Evolutionary conservation across 2,797 vertebrate species (phyloP).

Genomic region (Myripristis murdjan): DNA sequence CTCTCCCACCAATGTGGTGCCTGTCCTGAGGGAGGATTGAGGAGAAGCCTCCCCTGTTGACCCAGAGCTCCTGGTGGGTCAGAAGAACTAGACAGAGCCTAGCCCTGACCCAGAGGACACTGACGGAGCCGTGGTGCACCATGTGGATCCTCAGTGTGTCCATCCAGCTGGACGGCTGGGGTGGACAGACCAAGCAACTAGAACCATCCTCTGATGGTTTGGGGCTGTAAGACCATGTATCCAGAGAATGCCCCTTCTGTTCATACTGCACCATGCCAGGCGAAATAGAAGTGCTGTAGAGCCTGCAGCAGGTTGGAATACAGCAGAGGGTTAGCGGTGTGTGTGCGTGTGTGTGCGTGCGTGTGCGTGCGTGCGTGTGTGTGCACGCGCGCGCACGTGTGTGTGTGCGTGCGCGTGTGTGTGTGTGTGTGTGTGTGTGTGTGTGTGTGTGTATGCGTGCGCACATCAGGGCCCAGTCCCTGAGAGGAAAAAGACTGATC

Average conservation of each 20-base stretch:
- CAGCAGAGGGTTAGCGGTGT: conserved; percentile 55
- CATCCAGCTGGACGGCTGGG: conserved; percentile 41
- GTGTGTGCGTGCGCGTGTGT: conserved; percentile 53
- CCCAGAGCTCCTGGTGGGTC: conserved; percentile 59
- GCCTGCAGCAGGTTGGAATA: conserved; percentile 50
- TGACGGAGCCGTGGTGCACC: conserved; percentile 52
- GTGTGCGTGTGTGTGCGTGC: too few species aligned
- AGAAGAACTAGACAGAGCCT: conserved; percentile 57
- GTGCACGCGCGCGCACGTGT: too few species aligned
- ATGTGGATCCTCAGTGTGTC: conserved; percentile 57
- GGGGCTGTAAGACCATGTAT: conserved; percentile 46
- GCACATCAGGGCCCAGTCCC: conserved; percentile 60
- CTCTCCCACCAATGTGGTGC: conserved; percentile 69
- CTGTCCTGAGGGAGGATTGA: conserved; percentile 65
- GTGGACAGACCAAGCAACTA: conserved; percentile 48
- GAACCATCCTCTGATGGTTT: conserved; percentile 49
- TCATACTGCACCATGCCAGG: conserved; percentile 44
- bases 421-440: conserved; percentile 61
- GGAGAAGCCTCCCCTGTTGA: conserved; percentile 64
- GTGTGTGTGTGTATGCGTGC: conserved; percentile 57
- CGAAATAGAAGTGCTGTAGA: conserved; percentile 49
- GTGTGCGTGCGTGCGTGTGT: too few species aligned
- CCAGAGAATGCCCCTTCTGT: conserved; percentile 59
- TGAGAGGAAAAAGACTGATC: conserved; percentile 73
- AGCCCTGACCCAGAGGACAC: conserved; percentile 57